Evolutionary conservation across 2,797 vertebrate species (phyloP), one percentile per base, ranked within the genome.

Genomic region (Malurus leucopterus): DNA sequence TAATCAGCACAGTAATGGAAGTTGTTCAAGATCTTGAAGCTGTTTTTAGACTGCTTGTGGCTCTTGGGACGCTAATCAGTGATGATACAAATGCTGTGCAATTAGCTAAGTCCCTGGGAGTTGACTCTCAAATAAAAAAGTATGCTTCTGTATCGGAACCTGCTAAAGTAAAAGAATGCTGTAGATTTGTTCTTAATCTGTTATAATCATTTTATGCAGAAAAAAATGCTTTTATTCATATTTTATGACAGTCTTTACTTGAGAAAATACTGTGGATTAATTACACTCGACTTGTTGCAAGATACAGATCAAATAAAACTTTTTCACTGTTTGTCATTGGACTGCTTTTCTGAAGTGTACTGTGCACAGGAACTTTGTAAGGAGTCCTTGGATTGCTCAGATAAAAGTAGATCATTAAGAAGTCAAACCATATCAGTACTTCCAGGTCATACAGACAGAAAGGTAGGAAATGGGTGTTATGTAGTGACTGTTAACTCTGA

Each of bases 21-120:
- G 98, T 98, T 44, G 98, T 99, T 82, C 98, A 98, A 97, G 99
- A 99, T 96, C 98, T 98, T 93, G 99, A 99, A 98, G 99, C 99
- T n/a, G 92, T 98, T 92, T 99, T 99, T 97, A 98, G 99, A 97
- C 97, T 99, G 78, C 98, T 99, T 88, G 99, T 99, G 94, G 98
- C 99, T 87, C 98, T 99, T 96, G 99, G 99, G 95, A 99, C 99
- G 21, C 98, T 98, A 16, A 98, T 99, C 95, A 98, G 97, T 88
- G 98, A 98, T 59, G 99, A 99, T 96, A 92, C 93, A 94, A 98
- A 98, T 55, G 98, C 98, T 90, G 96, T 98, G 95, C 98, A 99
- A 94, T 98, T 99, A 97, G 99, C 99, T 63, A 98, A 98, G 93
- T 99, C 98, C 64, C 96, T 99, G 93, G 99, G 99, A 51, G 98